These are phyloP conservation scores for Porites lobata DNA, from an alignment of 92 coral and sea anemone species.

Conservation along the genomic window DNA sequence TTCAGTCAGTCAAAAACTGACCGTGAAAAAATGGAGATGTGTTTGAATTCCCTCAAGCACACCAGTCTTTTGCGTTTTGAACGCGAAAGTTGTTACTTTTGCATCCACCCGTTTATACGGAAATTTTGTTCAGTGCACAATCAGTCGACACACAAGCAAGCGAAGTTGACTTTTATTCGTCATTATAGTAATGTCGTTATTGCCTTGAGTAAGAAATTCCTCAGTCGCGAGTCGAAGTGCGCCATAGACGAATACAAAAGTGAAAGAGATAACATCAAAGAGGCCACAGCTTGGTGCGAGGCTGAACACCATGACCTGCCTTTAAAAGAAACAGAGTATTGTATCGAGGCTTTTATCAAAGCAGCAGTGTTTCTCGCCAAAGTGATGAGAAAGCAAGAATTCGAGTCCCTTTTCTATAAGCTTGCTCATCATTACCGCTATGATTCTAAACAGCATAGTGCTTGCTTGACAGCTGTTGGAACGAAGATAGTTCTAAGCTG, in stretches of 20 bases:
- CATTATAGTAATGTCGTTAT: slow-evolving; percentile 27
- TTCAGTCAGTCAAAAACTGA: background rate
- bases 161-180: slow-evolving; percentile 29
- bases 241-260: slow-evolving; percentile 54
- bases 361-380: slow-evolving; percentile 58
- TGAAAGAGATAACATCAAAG: slow-evolving; percentile 66
- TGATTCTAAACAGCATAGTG: slow-evolving; percentile 28
- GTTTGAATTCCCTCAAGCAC: background rate
- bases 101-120: slow-evolving; percentile 50
- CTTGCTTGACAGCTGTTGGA: slow-evolving; percentile 60
- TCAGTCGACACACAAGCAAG: slow-evolving; percentile 16
- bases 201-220: slow-evolving; percentile 37
- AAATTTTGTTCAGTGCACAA: slow-evolving; percentile 44
- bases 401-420: slow-evolving; percentile 57
- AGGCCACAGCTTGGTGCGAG: slow-evolving; percentile 59
- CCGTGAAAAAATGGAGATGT: too few relatives aligned
- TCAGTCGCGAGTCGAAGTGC: slow-evolving; percentile 39
- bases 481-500: slow-evolving; percentile 52
- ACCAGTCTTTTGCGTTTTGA: slow-evolving; percentile 33
- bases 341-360: slow-evolving; percentile 52
- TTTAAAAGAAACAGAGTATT: background rate
- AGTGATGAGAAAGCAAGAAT: slow-evolving; percentile 49
- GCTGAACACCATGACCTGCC: slow-evolving; percentile 28
- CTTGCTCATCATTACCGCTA: slow-evolving; percentile 36
- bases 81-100: slow-evolving; percentile 28